Percentiles rank a stretch among this genome's conserved stretches.
These are phyloP conservation scores for Neogobius melanostomus DNA, from an alignment of 2,113 vertebrate genomes.

Conservation along the genomic window DNA sequence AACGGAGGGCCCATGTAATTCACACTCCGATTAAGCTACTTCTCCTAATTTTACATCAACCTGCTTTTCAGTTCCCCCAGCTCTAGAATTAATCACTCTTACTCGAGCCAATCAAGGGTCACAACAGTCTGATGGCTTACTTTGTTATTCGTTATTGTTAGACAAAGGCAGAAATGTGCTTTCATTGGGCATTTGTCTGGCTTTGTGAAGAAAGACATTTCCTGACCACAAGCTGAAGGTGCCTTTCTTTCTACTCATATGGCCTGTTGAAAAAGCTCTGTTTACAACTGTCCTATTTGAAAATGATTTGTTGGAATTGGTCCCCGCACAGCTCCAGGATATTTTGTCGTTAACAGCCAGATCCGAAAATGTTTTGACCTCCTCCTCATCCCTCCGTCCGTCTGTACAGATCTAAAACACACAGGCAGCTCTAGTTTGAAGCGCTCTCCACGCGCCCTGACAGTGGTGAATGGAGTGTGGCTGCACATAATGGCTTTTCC, in stretches of 20 bases:
- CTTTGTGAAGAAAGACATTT: constrained; percentile 32
- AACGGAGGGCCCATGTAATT: constrained; percentile 74
- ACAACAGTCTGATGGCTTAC: constrained; percentile 35
- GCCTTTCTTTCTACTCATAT: constrained; percentile 58
- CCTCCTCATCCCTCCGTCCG: constrained; percentile 10
- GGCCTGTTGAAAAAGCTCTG: constrained; percentile 34
- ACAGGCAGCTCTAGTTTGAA: constrained; percentile 43
- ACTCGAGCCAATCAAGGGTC: constrained; percentile 55
- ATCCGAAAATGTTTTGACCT: constrained; percentile 47
- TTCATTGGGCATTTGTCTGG: constrained; percentile 19
- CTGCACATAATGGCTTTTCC: constrained; percentile 33
- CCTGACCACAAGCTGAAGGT: constrained; percentile 49
- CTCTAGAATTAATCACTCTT: constrained; percentile 64
- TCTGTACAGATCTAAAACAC: constrained; percentile 39
- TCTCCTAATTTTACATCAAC: constrained; percentile 73
- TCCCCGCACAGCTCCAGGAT: constrained; percentile 65
- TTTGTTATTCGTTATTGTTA: constrained; percentile 33
- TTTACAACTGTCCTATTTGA: constrained; percentile 68
- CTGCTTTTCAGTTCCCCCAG: constrained; percentile 52
- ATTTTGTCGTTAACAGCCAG: constrained; percentile 63
- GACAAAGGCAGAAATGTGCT: constrained; percentile 22
- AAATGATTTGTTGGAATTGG: constrained; percentile 73
- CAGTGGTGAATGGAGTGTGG: constrained; percentile 26
- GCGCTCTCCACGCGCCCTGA: constrained; percentile 23
- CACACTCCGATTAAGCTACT: constrained; percentile 71